These are phyloP conservation scores for Eulimnadia texana DNA, from an alignment of 1,140 invertebrate species.

Conservation along the genomic window DNA sequence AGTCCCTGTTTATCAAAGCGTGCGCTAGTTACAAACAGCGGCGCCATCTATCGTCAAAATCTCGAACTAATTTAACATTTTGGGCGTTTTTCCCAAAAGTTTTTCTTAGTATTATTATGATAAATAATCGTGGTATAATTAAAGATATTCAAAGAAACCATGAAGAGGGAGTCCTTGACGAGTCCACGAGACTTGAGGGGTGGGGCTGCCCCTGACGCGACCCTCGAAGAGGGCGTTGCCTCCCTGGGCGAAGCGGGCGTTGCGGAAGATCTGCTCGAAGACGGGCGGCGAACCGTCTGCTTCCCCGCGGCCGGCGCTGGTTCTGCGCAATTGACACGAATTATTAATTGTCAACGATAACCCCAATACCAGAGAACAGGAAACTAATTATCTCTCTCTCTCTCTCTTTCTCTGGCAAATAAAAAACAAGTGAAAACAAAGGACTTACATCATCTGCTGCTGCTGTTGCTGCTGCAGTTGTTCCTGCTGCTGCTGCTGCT, in stretches of 20 bases:
- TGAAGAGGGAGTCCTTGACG: constrained; percentile 60
- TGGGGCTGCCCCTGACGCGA: constrained; percentile 74
- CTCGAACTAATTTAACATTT: no score
- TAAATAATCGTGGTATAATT: no score
- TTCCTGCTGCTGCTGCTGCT: constrained; percentile 39
- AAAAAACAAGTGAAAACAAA: background rate
- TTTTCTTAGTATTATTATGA: no score
- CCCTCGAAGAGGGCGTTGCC: constrained; percentile 87
- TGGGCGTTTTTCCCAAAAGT: no score
- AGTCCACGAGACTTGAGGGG: constrained; percentile 86
- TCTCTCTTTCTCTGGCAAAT: constrained; percentile 1
- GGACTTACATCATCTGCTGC: constrained; percentile 17
- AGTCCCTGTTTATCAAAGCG: no score
- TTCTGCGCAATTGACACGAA: constrained; percentile 6
- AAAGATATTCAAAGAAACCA: no score
- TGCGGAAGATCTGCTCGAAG: constrained; percentile 84
- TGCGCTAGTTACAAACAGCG: no score
- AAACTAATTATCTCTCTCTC: no score
- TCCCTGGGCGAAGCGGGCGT: constrained; percentile 82
- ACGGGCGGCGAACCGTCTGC: constrained; percentile 50
- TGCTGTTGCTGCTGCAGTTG: constrained; percentile 29
- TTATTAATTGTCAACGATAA: no score
- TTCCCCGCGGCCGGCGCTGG: constrained; percentile 10
- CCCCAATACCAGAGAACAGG: no score
- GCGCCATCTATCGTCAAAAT: no score